Evolutionary conservation across 1,140 invertebrate genomes (phyloP).

Genomic region (Drosophila baimaii): DNA sequence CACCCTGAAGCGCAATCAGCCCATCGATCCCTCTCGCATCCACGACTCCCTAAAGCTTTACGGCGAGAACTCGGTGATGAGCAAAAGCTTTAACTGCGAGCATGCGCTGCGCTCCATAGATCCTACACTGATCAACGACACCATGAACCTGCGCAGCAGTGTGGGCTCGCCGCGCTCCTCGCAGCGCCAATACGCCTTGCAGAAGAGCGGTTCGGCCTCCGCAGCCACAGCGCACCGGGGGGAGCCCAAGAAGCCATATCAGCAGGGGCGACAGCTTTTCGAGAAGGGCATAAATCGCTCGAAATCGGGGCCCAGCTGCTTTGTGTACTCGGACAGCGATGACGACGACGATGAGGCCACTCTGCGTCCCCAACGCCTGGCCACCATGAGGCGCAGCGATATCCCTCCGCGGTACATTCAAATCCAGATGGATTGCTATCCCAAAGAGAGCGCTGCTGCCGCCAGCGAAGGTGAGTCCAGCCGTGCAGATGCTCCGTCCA

Average conservation of each 20-base stretch:
- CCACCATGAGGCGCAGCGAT: constrained; percentile 77
- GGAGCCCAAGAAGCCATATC: constrained; percentile 58
- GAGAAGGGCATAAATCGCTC: constrained; percentile 87
- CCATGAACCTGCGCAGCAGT: constrained; percentile 69
- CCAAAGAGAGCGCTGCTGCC: constrained; percentile 57
- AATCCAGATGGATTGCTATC: constrained; percentile 84
- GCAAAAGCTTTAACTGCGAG: constrained; percentile 84
- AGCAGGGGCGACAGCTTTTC: constrained; percentile 71
- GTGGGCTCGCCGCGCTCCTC: constrained; percentile 62
- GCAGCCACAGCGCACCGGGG: constrained; percentile 51
- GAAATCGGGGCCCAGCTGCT: constrained; percentile 89
- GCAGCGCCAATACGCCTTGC: constrained; percentile 75
- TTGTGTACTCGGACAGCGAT: constrained; percentile 85
- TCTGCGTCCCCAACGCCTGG: constrained; percentile 54
- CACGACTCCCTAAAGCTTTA: constrained; percentile 84
- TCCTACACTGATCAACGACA: constrained; percentile 79
- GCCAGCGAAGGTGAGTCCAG: constrained; percentile 73
- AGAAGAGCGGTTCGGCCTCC: constrained; percentile 84
- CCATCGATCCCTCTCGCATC: constrained; percentile 85
- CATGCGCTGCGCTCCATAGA: constrained; percentile 79
- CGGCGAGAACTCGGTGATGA: constrained; percentile 82
- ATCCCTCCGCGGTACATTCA: constrained; percentile 73
- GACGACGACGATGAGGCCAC: constrained; percentile 74
- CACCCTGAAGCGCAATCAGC: constrained; percentile 84
- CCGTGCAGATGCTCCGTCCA: constrained; percentile 70